phyloP scores from a whole-genome alignment of 2,797 vertebrate genomes.

The Astyanax mexicanus region DNA sequence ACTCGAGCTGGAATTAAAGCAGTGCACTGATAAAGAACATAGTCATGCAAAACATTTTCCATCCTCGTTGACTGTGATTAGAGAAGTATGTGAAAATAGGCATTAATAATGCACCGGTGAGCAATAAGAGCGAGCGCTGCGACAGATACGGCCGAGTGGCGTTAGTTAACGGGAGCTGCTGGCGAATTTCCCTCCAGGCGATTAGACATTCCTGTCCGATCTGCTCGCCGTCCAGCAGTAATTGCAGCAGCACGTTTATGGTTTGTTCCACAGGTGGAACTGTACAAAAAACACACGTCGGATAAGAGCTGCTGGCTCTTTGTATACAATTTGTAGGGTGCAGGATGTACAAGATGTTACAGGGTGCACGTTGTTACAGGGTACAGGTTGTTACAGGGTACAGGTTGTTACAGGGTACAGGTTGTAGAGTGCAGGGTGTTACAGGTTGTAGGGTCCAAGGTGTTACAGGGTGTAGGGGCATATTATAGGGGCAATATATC shows the following conservation, averaged over 20 bases:
- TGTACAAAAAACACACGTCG: slow-evolving; percentile 24
- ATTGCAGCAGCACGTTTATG: slow-evolving; percentile 31
- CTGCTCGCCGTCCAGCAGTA: slow-evolving; percentile 19
- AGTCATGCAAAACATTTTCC: slow-evolving; percentile 58
- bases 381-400: too few relatives aligned
- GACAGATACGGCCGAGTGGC: slow-evolving; percentile 48
- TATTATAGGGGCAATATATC: too few relatives aligned
- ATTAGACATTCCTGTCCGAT: slow-evolving; percentile 34
- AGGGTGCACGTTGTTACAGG: too few relatives aligned
- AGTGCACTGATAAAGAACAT: slow-evolving; percentile 51
- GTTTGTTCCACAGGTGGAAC: slow-evolving; percentile 36
- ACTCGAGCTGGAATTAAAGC: slow-evolving; percentile 36
- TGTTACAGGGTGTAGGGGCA: too few relatives aligned
- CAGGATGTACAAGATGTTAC: too few relatives aligned
- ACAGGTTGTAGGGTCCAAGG: too few relatives aligned
- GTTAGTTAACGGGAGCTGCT: slow-evolving; percentile 47
- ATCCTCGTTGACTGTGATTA: slow-evolving; percentile 52
- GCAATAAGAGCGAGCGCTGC: slow-evolving; percentile 47
- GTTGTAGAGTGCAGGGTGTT: too few relatives aligned
- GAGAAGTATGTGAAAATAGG: slow-evolving; percentile 58
- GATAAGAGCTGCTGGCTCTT: slow-evolving; percentile 30
- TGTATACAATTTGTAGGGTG: slow-evolving; percentile 5
- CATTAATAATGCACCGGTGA: slow-evolving; percentile 59
- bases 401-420: too few relatives aligned
- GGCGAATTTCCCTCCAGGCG: slow-evolving; percentile 10